Percentiles rank a stretch among this genome's conserved stretches.
Conservation (phyloP, 2,888 invertebrate genomes). For the Drosophila pegasa region DNA sequence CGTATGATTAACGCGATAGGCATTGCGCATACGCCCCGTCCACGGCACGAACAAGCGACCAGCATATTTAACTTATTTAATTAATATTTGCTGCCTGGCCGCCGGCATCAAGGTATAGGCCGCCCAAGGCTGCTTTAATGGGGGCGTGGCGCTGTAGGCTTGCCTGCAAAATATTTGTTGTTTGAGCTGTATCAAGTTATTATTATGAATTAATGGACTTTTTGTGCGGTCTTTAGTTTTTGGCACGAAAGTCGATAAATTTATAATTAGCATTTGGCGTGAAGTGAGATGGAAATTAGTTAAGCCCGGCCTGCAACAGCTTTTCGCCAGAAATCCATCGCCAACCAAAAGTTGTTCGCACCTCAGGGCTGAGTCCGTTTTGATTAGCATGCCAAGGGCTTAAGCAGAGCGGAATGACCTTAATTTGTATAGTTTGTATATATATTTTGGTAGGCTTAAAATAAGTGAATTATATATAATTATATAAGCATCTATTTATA, state of each 20-base stretch:
- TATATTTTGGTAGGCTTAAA: neutral
- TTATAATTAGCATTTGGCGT: conserved; percentile 66
- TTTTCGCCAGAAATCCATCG: conserved; percentile 9
- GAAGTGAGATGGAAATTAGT: conserved; percentile 51
- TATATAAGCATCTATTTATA: neutral
- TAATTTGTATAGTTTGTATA: neutral
- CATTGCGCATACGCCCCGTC: conserved; percentile 29
- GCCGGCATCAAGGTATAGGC: conserved; percentile 7
- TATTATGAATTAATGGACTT: conserved; percentile 68
- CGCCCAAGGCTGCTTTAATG: conserved; percentile 1
- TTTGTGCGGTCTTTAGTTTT: conserved; percentile 61
- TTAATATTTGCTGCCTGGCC: conserved; percentile 52
- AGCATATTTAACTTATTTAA: conserved; percentile 64
- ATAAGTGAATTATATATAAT: neutral
- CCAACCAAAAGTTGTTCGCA: neutral
- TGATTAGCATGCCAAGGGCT: conserved; percentile 1
- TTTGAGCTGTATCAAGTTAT: conserved; percentile 59
- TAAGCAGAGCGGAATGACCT: conserved; percentile 2
- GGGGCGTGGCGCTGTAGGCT: neutral
- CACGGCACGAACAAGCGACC: conserved; percentile 13
- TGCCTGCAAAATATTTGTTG: conserved; percentile 16
- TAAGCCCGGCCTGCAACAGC: conserved; percentile 15
- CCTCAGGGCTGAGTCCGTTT: conserved; percentile 5
- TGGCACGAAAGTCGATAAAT: conserved; percentile 67
- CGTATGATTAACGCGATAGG: conserved; percentile 49